Evolutionary conservation across 2,888 invertebrate genomes (phyloP), one percentile per base, ranked within the genome.

Genomic region (Priapulus caudatus): DNA sequence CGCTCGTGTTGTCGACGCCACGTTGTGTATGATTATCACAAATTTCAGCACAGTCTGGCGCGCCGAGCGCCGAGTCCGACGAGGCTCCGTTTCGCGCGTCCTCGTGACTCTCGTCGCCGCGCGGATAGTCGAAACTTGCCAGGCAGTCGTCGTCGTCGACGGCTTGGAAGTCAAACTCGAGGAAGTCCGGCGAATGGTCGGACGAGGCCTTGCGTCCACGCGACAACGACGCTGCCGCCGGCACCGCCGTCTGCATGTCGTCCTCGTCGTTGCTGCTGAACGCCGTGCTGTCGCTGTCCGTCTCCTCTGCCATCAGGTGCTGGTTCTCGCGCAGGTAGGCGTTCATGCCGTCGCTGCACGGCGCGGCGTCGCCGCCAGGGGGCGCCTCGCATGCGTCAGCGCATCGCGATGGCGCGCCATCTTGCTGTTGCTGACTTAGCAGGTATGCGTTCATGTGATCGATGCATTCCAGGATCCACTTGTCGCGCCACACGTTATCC

Each of bases 371-470:
- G 10, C n/a, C n/a, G 10, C n/a, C 33, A n/a, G n/a, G n/a, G n/a
- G n/a, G n/a, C 10, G 33, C 33, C n/a, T 33, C 33, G 10, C n/a
- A 10, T 33, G 10, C n/a, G 33, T n/a, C n/a, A 10, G n/a, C 33
- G 10, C n/a, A 10, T 10, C n/a, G 10, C n/a, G 33, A 10, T 33
- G n/a, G 33, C 10, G 10, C n/a, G 10, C n/a, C 33, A 33, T 33
- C 33, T 33, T n/a, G 10, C 33, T 33, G 10, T n/a, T 33, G 33
- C n/a, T 33, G 33, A n/a, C 33, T 33, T 10, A 33, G 33, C 33
- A 33, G n/a, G n/a, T 33, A 33, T 10, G 33, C 33, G 33, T 33
- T 33, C 33, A 33, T 33, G 33, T 33, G 33, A 33, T 33, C 33
- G n/a, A 33, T 33, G n/a, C 33, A 33, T 33, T 33, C 33, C 10